A percentile compares a stretch with the other conserved stretches of the same genome.
These are phyloP conservation scores for Aethes cnicana DNA, from an alignment of 2,888 invertebrate genomes.

Conservation along the genomic window DNA sequence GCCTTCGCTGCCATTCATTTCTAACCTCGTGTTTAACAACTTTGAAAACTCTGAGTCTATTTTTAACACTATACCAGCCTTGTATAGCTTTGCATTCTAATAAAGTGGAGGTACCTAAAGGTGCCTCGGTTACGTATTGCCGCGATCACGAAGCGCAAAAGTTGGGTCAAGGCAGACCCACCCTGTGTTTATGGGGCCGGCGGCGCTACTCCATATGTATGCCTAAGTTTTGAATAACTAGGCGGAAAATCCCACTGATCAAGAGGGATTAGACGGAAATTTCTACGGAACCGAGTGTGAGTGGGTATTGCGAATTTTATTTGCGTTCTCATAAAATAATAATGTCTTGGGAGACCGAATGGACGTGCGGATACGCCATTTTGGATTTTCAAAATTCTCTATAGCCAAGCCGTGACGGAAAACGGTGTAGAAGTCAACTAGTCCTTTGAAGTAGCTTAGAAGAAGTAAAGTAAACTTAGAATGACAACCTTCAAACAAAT, in stretches of 20 bases:
- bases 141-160: slow-evolving; percentile 34
- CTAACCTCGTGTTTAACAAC: not conserved
- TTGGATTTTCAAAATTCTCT: too few relatives aligned
- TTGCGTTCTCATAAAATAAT: too few relatives aligned
- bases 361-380: too few relatives aligned
- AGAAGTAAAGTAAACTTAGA: too few relatives aligned
- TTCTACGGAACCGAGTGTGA: too few relatives aligned
- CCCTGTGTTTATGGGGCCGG: slow-evolving; percentile 36
- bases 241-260: too few relatives aligned
- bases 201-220: slow-evolving; percentile 4
- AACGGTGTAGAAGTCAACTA: too few relatives aligned
- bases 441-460: too few relatives aligned
- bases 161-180: slow-evolving; percentile 45
- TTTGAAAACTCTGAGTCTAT: not conserved
- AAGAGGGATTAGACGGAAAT: not conserved
- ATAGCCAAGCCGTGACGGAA: too few relatives aligned
- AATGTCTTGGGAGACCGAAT: not conserved
- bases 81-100: not conserved
- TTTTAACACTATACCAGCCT: not conserved
- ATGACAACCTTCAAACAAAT: too few relatives aligned
- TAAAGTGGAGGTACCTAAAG: not conserved
- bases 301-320: too few relatives aligned
- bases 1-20: not conserved
- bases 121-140: slow-evolving; percentile 16
- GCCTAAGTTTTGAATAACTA: not conserved